Evolutionary conservation across 2,113 vertebrate species (phyloP).

Genomic region (Sorex fumeus): DNA sequence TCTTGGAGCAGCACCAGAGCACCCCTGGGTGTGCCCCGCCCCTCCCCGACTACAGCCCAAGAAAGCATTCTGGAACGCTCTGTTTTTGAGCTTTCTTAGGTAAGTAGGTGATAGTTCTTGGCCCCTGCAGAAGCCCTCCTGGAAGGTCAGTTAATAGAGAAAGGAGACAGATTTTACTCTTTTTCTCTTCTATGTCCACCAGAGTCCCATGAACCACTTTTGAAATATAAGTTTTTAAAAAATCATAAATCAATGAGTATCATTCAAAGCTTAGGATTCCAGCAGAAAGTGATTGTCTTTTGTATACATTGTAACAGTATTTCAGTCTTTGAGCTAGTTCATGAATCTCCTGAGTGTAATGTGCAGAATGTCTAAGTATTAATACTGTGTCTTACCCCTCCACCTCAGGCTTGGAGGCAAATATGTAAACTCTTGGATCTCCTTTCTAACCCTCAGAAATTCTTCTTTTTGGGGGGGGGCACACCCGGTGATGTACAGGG

Average conservation of each 20-base stretch:
- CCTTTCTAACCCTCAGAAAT: background rate
- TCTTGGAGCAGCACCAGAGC: too few relatives aligned
- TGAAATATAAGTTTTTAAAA: background rate
- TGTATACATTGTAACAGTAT: background rate
- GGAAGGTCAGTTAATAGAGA: background rate
- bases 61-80: slow-evolving; percentile 16
- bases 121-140: background rate
- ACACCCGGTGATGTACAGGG: too few relatives aligned
- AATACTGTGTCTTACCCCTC: too few relatives aligned
- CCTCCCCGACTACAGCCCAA: background rate
- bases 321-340: background rate
- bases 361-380: background rate
- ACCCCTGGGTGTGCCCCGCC: too few relatives aligned
- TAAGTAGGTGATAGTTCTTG: background rate
- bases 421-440: background rate
- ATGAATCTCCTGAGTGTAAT: background rate
- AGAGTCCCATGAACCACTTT: background rate
- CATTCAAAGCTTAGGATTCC: background rate
- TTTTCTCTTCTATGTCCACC: background rate
- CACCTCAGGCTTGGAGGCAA: too few relatives aligned
- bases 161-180: background rate
- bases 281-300: background rate
- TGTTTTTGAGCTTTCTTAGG: background rate
- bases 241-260: background rate
- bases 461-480: too few relatives aligned